phyloP scores from a whole-genome alignment of 2,797 vertebrate genomes.

The Anguilla pacifica region DNA sequence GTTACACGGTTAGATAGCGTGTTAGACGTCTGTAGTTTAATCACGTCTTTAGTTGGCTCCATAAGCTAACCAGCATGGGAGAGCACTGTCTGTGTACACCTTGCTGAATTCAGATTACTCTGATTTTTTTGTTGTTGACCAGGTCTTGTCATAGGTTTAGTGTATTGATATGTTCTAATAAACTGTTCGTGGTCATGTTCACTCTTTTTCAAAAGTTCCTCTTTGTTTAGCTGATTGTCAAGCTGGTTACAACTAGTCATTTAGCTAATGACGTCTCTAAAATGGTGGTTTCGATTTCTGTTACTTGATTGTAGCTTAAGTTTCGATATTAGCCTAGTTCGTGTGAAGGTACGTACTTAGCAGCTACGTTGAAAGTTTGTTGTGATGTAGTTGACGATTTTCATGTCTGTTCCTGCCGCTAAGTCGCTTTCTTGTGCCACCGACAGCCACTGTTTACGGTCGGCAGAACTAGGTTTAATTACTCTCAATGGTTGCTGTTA shows the following conservation, averaged over 20 bases:
- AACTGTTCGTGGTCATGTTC: neutral
- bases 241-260: neutral
- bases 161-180: neutral
- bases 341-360: neutral
- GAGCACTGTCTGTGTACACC: neutral
- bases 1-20: neutral
- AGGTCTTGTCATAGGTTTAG: neutral
- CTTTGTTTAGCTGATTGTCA: neutral
- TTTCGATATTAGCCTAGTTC: neutral
- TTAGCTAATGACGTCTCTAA: neutral
- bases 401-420: too few relatives aligned
- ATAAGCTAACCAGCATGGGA: constrained; percentile 34
- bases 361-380: neutral
- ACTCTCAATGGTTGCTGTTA: neutral
- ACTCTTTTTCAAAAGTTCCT: neutral
- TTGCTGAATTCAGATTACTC: neutral
- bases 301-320: neutral
- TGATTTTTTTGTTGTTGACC: neutral
- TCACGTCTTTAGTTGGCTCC: neutral
- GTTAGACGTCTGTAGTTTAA: neutral
- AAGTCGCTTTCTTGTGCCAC: neutral
- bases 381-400: too few relatives aligned
- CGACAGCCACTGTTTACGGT: neutral
- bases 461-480: neutral
- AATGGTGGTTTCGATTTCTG: neutral